Base-by-base conservation (phyloP, 2,113 vertebrate genomes). In the Stictonetta naevosa region DNA sequence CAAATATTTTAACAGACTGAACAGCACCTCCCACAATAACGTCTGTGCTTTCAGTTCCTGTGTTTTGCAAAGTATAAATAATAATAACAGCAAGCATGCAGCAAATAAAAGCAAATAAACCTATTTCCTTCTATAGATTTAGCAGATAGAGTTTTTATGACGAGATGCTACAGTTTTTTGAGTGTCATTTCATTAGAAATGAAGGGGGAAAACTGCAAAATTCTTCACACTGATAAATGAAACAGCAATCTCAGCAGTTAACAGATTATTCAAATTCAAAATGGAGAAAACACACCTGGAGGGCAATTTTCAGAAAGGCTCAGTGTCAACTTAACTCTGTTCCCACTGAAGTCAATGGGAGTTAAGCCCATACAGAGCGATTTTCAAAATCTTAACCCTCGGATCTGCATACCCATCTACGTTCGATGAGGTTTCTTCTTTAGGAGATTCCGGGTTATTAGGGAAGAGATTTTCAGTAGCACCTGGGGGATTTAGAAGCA, bases 211-310 rank as follows among this genome's bases (percentile, higher is more conserved):
- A 88, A 72, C 53, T 72, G 42, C 74, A 78, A 92, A 90, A 78
- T 88, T 84, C 66, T 88, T 81, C 42, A 3, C 78, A 64, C 60
- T 90, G 85, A 81, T 93, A 94, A 87, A 96, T 94, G 73, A 92
- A 76, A 96, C 94, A 92, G 79, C 90, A 93, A 78, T 93, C 92
- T 90, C 76, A 90, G 88, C 93, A 95, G 83, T 96, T 97, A 96
- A 93, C 72, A 95, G 93, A 97, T 96, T 92, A 92, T 95, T 96
- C 94, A 93, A 93, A 96, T 96, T 94, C 90, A 92, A 92, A 67
- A 81, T n/a, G 42, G 33, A 75, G 83, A 92, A 86, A 94, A 92
- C 90, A 95, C 74, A 96, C 93, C 95, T 96, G 93, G 76, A 97
- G 83, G 72, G 83, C 86, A 96, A 92, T 96, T 93, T 96, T 96